Base-by-base conservation (phyloP, 2,113 vertebrate genomes). In the Todiramphus chloris region DNA sequence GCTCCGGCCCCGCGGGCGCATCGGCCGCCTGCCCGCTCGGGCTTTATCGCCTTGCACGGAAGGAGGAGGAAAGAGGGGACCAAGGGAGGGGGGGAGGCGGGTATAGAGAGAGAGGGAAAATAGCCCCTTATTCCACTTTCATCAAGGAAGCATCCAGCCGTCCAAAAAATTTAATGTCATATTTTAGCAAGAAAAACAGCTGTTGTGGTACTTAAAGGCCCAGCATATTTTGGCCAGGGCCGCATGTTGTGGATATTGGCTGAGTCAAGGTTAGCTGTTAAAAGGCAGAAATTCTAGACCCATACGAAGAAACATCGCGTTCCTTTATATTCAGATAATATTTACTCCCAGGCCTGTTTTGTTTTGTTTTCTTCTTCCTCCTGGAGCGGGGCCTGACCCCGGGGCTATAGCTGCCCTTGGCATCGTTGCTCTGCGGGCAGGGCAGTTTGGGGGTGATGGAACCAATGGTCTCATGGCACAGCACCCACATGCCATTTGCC, bases 291-390 rank as follows among this genome's bases (percentile, higher is more conserved):
- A 85, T 28, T 83, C 94, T 96, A 94, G 96, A 92, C 94, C 90
- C 89, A 0, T 91, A 96, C 2, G 28, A 64, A 89, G 89, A 94
- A 80, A 90, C 94, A 70, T 86, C 16, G 30, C 18, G 89, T 97
- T 97, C 97, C 90, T 96, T 96, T 87, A 82, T 87, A 94, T 94
- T 78, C 97, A 95, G 97, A 97, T 95, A 97, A 96, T 94, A 94
- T 96, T 97, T 95, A 96, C 93, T 97, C 85, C 93, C 83, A 66
- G 77, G 78, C 55, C 72, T 90, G 91, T 78, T 96, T 95, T 94
- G 83, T 90, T 96, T 92, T 95, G 86, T 95, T 96, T 93, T 67
- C 83, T 93, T 87, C 78, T 95, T 86, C 86, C 80, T 90, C 83
- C 80, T 90, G 88, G 87, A 93, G 74, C 1, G 8, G 30, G 41